These are phyloP conservation scores for Enteromius fasciolatus DNA, from an alignment of 2,797 vertebrate species.

Conservation along the genomic window DNA sequence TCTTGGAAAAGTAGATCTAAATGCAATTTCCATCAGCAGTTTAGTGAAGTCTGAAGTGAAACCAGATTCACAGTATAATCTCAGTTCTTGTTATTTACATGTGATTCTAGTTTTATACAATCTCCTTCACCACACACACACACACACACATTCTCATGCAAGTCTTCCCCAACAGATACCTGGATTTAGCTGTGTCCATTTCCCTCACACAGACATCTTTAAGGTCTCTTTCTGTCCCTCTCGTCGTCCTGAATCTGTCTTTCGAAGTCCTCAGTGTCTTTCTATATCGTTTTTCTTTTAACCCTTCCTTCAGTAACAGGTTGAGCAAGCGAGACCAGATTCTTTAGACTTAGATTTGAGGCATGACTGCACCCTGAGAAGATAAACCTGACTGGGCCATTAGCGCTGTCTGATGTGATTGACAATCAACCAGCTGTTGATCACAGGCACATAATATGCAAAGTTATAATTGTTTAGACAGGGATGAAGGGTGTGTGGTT, in stretches of 20 bases:
- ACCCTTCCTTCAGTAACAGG: slow-evolving; percentile 50
- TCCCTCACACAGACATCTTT: slow-evolving; percentile 73
- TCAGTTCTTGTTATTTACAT: background rate
- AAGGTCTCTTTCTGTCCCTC: slow-evolving; percentile 64
- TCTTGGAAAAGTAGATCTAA: background rate
- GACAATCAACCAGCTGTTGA: background rate
- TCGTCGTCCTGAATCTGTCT: slow-evolving; percentile 47
- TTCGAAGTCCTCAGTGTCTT: slow-evolving; percentile 54
- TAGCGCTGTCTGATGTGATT: slow-evolving; percentile 9
- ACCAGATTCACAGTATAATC: background rate
- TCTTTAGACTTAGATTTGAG: slow-evolving; percentile 46
- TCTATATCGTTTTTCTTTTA: slow-evolving; percentile 51
- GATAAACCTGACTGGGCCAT: slow-evolving; percentile 24
- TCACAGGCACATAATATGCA: background rate
- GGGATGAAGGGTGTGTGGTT: slow-evolving; percentile 4
- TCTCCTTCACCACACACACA: background rate
- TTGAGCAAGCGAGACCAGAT: slow-evolving; percentile 53
- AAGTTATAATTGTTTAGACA: background rate
- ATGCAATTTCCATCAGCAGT: background rate
- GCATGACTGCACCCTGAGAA: slow-evolving; percentile 20
- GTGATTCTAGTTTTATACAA: background rate
- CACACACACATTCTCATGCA: background rate
- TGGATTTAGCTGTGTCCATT: slow-evolving; percentile 72
- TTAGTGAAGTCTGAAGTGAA: background rate
- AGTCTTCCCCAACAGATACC: slow-evolving; percentile 61